Conservation (phyloP, 2,113 vertebrate genomes). For the Lasiurus borealis region DNA sequence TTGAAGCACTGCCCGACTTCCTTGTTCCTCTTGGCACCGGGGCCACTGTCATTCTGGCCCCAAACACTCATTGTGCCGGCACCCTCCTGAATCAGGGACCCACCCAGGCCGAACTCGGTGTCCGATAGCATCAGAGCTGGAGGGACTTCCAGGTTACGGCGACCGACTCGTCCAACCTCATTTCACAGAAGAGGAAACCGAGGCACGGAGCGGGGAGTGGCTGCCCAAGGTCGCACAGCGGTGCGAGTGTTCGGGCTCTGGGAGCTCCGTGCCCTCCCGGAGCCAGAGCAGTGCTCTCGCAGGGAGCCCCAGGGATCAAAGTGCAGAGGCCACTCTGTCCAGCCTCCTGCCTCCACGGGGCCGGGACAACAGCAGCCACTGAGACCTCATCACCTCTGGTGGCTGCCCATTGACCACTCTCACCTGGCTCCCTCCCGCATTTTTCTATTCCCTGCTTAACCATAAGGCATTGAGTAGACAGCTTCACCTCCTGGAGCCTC, state of each 20-base stretch:
- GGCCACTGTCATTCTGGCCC: background rate
- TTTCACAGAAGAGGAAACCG: background rate
- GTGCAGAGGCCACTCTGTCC: background rate
- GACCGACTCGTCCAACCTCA: background rate
- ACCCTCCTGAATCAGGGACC: background rate
- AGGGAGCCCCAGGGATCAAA: background rate
- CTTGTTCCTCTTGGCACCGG: constrained; percentile 78
- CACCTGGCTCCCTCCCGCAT: background rate
- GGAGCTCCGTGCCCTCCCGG: background rate
- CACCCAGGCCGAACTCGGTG: background rate
- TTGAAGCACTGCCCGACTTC: constrained; percentile 50
- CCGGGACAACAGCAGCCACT: background rate
- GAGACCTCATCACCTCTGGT: background rate
- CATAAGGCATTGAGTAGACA: accelerated
- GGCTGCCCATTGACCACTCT: background rate
- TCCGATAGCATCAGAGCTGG: accelerated
- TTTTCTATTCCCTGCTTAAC: background rate
- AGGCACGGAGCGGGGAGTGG: background rate
- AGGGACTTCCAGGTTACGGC: background rate
- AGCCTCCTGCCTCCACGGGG: background rate
- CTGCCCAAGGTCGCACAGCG: background rate
- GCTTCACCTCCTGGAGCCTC: background rate
- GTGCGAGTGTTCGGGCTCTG: background rate
- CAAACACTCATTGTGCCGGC: background rate
- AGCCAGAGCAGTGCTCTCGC: background rate